Evolutionary conservation across 2,113 vertebrate genomes (phyloP).

Genomic region (Odocoileus virginianus): DNA sequence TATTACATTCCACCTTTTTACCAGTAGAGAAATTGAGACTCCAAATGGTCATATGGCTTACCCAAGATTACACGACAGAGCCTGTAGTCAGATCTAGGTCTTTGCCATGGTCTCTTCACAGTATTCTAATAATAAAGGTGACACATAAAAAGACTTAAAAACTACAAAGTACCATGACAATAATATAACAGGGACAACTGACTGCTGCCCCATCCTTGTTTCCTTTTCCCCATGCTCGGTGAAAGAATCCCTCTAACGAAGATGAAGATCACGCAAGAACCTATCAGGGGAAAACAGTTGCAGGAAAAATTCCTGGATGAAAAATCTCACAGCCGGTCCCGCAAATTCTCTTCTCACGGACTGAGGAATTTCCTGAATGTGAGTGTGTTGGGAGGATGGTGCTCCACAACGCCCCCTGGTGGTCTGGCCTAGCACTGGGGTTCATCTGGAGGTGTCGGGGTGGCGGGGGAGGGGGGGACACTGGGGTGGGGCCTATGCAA

Average conservation of each 20-base stretch:
- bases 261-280: constrained; percentile 68
- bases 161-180: rapidly evolving
- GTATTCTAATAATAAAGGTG: background rate
- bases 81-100: background rate
- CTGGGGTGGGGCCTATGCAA: background rate
- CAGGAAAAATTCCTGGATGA: constrained; percentile 61
- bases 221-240: background rate
- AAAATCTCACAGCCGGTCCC: constrained; percentile 35
- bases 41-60: background rate
- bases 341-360: background rate
- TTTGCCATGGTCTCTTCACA: background rate
- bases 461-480: rapidly evolving
- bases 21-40: background rate
- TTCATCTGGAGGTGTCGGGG: no score
- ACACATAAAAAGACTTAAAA: background rate
- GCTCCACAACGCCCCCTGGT: background rate
- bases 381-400: constrained; percentile 9
- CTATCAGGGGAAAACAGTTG: constrained; percentile 62
- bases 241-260: constrained; percentile 71
- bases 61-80: background rate
- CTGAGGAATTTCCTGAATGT: constrained; percentile 79
- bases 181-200: rapidly evolving
- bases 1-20: background rate
- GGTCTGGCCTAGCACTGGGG: background rate
- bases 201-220: rapidly evolving